Evolutionary conservation across 2,113 vertebrate species (phyloP), one percentile per base, ranked within the genome.

Genomic region (Burhinus oedicnemus): DNA sequence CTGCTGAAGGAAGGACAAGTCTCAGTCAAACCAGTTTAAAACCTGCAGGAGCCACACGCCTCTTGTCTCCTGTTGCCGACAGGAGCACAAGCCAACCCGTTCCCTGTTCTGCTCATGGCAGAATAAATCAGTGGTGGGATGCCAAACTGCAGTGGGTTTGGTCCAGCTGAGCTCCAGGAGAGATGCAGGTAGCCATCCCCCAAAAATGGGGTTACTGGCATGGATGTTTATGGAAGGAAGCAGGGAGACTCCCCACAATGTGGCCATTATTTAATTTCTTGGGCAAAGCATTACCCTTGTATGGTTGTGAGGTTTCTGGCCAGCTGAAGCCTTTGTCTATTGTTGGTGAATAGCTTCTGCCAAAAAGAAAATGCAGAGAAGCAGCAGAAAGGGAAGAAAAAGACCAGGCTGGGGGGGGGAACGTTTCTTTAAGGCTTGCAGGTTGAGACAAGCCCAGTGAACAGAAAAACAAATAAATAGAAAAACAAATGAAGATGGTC

Each of bases 381-480:
- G 64, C 5, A 52, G 60, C 64, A 74, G 64, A 93, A 93, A 96
- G 47, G 22, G 44, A 87, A 94, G 51, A 62, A 91, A 89, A 93
- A 25, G 42, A 32, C 38, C 80, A 30, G 17, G 42, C 9, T 60
- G 38, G 8, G 21, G 42, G 8, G 51, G 52, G 32, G 16, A 17
- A 51, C 19, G 16, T 55, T 81, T 81, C 52, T 81, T 92, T 30
- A 9, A 81, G 79, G 62, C 32, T 83, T 78, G 54, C 97, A 60
- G 55, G 93, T 76, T 89, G 83, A 80, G 90, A 83, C 97, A 94
- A 80, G 97, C 49, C 92, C 11, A 6, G 55, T 57, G 77, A 81
- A 89, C 10, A 79, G 74, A 69, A 78, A 92, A 93, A 19, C 10
- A n/a, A 77, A 82, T 19, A 8, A 81, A 74, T 17, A 57, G 86